These are phyloP conservation scores for Coenobita brevimanus DNA, from an alignment of 1,140 invertebrate genomes.

Conservation along the genomic window DNA sequence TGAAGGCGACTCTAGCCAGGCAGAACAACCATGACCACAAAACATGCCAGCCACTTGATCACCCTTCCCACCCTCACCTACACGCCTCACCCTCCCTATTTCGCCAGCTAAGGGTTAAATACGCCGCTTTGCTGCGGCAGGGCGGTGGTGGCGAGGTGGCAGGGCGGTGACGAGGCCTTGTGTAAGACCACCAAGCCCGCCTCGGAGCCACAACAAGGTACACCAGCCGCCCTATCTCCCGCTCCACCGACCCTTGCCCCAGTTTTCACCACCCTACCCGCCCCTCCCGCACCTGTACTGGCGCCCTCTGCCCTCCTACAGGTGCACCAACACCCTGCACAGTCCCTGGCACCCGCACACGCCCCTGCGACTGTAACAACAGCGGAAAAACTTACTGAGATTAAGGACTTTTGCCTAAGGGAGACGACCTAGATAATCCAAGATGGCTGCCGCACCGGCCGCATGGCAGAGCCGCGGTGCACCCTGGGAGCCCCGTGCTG, in stretches of 20 bases:
- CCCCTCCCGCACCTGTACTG: background rate
- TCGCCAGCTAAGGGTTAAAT: too few relatives aligned
- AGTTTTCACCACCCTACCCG: background rate
- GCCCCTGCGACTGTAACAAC: background rate
- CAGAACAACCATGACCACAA: background rate
- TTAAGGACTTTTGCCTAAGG: constrained; percentile 44
- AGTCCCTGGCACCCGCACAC: background rate
- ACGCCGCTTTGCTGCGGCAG: too few relatives aligned
- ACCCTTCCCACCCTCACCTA: too few relatives aligned
- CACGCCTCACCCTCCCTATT: too few relatives aligned
- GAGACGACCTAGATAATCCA: constrained; percentile 59
- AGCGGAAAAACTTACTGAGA: constrained; percentile 45
- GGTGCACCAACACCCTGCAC: background rate
- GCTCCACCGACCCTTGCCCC: background rate
- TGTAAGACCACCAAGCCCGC: background rate
- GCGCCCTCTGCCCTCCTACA: too few relatives aligned
- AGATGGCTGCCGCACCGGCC: constrained; percentile 61
- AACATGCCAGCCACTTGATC: background rate
- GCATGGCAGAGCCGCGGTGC: constrained; percentile 48
- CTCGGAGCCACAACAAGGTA: background rate
- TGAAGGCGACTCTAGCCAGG: background rate
- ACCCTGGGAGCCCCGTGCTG: constrained; percentile 25
- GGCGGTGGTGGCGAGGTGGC: too few relatives aligned
- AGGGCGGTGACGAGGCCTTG: background rate
- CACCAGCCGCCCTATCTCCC: constrained; percentile 32